Conservation (phyloP, 1,140 invertebrate genomes). For the Pseudomyrmex sp. region DNA sequence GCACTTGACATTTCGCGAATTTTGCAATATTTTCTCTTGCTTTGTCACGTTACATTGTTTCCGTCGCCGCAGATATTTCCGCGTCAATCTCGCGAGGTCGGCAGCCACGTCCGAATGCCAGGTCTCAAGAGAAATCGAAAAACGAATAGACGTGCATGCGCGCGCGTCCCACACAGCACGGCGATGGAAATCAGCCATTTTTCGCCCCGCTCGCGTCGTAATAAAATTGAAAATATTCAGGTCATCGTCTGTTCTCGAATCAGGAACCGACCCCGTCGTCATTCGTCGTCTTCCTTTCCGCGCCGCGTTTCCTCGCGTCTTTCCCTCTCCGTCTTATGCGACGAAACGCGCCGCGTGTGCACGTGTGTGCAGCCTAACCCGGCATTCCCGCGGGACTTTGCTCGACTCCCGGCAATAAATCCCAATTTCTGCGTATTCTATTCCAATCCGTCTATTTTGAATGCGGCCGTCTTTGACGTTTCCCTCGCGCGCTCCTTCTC, state of each 20-base stretch:
- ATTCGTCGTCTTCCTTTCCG: not conserved
- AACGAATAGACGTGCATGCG: not conserved
- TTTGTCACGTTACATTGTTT: conserved; percentile 34
- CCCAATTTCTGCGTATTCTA: conserved; percentile 57
- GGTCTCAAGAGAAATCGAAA: conserved; percentile 56
- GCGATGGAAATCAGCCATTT: not conserved
- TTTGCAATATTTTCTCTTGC: not conserved
- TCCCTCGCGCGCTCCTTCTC: not conserved
- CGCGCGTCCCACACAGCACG: too few species aligned
- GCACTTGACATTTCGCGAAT: conserved; percentile 16
- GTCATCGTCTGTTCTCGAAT: not conserved
- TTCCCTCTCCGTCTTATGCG: not conserved
- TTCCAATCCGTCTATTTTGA: conserved; percentile 48
- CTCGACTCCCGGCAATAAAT: conserved; percentile 54
- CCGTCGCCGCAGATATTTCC: conserved; percentile 31
- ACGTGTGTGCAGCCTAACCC: not conserved
- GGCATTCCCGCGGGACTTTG: conserved; percentile 30
- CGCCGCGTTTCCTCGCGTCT: conserved; percentile 31
- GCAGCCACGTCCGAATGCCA: conserved; percentile 5
- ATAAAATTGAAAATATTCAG: conserved; percentile 50
- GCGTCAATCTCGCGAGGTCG: conserved; percentile 30
- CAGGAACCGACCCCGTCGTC: not conserved
- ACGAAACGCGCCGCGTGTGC: too few species aligned
- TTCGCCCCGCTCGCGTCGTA: not conserved
- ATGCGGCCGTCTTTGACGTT: conserved; percentile 15